Evolutionary conservation across 2,113 vertebrate genomes (phyloP).

Genomic region (Mustelus asterias): DNA sequence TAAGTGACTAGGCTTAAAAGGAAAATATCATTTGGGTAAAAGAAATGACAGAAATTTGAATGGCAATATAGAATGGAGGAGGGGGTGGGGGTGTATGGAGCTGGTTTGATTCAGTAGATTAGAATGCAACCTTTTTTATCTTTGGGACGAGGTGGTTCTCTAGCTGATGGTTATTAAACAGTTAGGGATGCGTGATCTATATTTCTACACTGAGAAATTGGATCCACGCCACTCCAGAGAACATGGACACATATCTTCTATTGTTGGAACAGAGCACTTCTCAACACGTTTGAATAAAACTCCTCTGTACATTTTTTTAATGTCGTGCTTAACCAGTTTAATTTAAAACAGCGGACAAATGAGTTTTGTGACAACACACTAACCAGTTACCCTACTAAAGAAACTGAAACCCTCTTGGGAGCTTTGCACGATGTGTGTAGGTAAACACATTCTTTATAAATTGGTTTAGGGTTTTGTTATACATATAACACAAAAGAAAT

Average conservation of each 20-base stretch:
- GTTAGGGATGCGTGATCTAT: background rate
- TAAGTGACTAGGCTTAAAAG: background rate
- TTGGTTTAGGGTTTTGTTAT: background rate
- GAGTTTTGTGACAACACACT: background rate
- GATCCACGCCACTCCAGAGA: background rate
- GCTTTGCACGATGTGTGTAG: background rate
- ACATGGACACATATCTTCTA: background rate
- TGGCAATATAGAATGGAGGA: background rate
- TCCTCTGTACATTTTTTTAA: background rate
- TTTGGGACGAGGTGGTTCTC: background rate
- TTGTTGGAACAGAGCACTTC: background rate
- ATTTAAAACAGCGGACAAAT: background rate
- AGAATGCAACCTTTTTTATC: background rate
- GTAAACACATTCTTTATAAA: background rate
- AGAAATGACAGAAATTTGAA: slow-evolving; percentile 19
- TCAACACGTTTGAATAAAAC: background rate
- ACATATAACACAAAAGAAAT: background rate
- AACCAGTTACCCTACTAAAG: background rate
- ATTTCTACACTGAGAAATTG: background rate
- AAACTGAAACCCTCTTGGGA: background rate
- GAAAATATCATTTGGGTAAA: slow-evolving; percentile 23
- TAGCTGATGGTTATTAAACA: background rate
- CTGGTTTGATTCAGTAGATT: background rate
- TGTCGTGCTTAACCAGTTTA: background rate
- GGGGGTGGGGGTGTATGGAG: too few relatives aligned